Base-by-base conservation (phyloP, 2,888 invertebrate genomes). In the Ashinkailepas kermadecensis region DNA sequence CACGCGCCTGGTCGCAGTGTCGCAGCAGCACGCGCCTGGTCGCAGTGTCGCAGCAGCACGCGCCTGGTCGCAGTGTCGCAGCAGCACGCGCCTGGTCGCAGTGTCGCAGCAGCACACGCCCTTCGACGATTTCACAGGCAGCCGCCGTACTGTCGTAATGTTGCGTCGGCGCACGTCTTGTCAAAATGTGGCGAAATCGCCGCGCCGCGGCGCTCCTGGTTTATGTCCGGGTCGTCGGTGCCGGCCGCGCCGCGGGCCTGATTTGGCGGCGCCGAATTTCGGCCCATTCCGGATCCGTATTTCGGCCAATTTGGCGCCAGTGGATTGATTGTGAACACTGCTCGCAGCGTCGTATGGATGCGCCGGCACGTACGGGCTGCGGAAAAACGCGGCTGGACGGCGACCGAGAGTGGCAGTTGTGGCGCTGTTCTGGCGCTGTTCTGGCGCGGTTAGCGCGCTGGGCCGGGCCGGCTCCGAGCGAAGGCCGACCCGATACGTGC, bases 241-340 rank as follows among this genome's bases (percentile, higher is more conserved):
- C 62, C 15, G 18, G 62, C 62, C 18, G 18, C 62, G 62, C 62
- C 62, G 62, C 15, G 7, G 25, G 70, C 39, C 39, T 15, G 70
- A 23, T 13, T 12, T 39, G 25, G 65, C 56, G 56, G 56, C 56
- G 74, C 54, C 56, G 74, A 56, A 74, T 56, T 74, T 56, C 54
- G 56, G 56, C 74, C 74, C 54, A 74, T 74, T 74, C 56, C 74
- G 56, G 56, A 23, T 2, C 54, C 21, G 74, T 11, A 21, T 74
- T 74, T 56, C 10, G 74, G 74, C 74, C 56, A 54, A 74, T 74
- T 74, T 74, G 21, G 74, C 23, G 54, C 18, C 18, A 54, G 54
- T 23, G 56, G 23, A 74, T 74, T 74, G 74, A 74, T 74, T 74
- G 74, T 74, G 74, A 74, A 56, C 54, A 56, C 74, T 74, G 74